These are phyloP conservation scores for Eupithecia exiguata DNA, from an alignment of 2,888 invertebrate genomes.

Conservation along the genomic window DNA sequence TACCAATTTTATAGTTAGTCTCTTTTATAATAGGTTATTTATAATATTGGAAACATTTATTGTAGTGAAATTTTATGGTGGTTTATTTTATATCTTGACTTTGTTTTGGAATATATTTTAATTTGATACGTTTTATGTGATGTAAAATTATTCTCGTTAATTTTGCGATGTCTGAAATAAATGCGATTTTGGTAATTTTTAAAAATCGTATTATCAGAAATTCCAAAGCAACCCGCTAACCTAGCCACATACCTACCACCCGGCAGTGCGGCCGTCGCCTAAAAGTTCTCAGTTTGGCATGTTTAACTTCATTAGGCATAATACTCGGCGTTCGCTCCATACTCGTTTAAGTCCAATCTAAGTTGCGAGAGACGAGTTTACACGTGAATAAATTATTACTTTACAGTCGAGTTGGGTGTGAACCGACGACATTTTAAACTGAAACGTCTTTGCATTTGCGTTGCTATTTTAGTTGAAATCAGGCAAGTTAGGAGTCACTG, in stretches of 20 bases:
- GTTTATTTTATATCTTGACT: too few species aligned
- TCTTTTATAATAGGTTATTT: too few species aligned
- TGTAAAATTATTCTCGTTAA: too few species aligned
- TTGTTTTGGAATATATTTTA: too few species aligned
- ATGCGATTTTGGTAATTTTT: too few species aligned
- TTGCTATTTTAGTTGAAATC: constrained; percentile 39
- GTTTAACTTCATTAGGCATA: constrained; percentile 83
- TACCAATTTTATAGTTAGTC: too few species aligned
- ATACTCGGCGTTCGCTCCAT: constrained; percentile 75
- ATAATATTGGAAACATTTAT: too few species aligned
- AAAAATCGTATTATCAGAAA: too few species aligned
- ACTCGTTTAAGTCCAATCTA: constrained; percentile 84
- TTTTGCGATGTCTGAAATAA: too few species aligned
- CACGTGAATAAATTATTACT: constrained; percentile 82
- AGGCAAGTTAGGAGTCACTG: constrained; percentile 26
- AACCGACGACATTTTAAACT: constrained; percentile 45
- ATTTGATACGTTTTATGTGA: too few species aligned
- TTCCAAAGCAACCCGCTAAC: not conserved
- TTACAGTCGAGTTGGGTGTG: constrained; percentile 59
- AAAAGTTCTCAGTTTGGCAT: constrained; percentile 70
- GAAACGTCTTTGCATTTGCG: constrained; percentile 51
- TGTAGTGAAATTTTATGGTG: too few species aligned
- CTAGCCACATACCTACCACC: not conserved
- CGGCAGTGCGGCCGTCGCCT: constrained; percentile 39
- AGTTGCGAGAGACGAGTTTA: constrained; percentile 77